A percentile compares a stretch with the other conserved stretches of the same genome.
Conservation (phyloP, 2,113 vertebrate genomes). For the Coregonus clupeaformis region DNA sequence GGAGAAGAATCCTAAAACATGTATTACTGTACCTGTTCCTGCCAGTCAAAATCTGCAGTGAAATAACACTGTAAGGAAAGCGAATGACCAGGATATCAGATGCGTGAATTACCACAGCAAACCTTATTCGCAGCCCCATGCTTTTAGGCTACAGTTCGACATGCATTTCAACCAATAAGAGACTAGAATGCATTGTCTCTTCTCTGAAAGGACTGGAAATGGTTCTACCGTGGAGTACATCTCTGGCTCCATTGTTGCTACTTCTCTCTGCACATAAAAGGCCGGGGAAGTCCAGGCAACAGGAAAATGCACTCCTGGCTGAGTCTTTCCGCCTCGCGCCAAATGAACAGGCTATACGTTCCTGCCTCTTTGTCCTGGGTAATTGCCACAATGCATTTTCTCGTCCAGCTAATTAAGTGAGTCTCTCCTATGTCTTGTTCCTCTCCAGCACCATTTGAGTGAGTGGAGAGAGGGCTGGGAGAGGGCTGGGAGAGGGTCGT, state of each 20-base stretch:
- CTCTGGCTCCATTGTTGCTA: slow-evolving; percentile 65
- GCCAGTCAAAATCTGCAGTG: neutral
- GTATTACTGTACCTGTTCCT: neutral
- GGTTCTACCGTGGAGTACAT: slow-evolving; percentile 59
- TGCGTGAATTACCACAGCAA: neutral
- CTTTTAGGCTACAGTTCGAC: neutral
- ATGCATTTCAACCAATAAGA: neutral
- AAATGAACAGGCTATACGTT: slow-evolving; percentile 58
- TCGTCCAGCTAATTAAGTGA: slow-evolving; percentile 77
- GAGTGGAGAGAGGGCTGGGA: neutral
- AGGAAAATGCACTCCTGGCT: neutral
- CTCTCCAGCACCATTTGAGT: slow-evolving; percentile 51
- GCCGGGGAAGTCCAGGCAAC: slow-evolving; percentile 56
- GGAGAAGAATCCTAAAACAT: neutral
- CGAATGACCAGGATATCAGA: neutral
- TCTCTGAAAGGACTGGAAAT: slow-evolving; percentile 55
- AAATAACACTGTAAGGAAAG: no score
- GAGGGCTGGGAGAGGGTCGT: neutral
- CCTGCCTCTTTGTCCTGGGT: slow-evolving; percentile 70
- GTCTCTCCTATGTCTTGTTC: slow-evolving; percentile 72
- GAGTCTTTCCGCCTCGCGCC: neutral
- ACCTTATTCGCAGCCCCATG: neutral
- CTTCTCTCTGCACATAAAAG: slow-evolving; percentile 58
- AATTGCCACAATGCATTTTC: slow-evolving; percentile 80
- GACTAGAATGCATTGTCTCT: neutral